phyloP scores from a whole-genome alignment of 2,113 vertebrate genomes.

The Hippolais icterina region DNA sequence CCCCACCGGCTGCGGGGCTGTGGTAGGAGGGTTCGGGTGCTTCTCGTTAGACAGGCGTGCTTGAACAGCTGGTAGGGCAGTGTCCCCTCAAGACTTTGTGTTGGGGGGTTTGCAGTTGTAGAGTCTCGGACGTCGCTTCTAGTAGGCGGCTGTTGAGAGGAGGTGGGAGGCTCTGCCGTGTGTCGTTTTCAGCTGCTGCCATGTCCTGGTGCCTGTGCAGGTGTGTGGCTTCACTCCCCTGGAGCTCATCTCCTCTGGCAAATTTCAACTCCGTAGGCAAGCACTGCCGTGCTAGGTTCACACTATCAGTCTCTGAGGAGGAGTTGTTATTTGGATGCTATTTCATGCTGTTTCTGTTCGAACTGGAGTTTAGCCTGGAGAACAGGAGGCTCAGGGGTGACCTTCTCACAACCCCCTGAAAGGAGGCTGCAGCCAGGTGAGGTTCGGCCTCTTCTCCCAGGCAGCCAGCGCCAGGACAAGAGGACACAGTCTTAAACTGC shows the following conservation, averaged over 20 bases:
- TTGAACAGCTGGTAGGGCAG: neutral
- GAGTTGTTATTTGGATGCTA: neutral
- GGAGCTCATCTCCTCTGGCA: no score
- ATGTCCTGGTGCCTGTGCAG: accelerated
- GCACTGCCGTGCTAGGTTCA: neutral
- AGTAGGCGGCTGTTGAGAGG: neutral
- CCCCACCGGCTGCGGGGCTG: neutral
- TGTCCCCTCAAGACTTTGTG: accelerated
- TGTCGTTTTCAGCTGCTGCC: neutral
- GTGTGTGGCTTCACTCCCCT: neutral
- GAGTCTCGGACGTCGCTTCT: neutral
- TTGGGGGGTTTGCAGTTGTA: accelerated
- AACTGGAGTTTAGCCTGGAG: neutral
- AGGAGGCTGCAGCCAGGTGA: no score
- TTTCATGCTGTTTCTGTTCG: neutral
- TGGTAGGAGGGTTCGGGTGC: accelerated
- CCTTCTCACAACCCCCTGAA: neutral
- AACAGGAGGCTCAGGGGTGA: neutral
- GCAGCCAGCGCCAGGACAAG: neutral
- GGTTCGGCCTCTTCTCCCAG: neutral
- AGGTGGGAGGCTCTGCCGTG: neutral
- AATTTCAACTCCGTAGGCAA: accelerated
- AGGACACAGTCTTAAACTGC: neutral
- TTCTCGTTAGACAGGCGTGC: neutral
- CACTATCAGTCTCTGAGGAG: neutral